phyloP scores from a whole-genome alignment of 30 jellyfish, hydroid and myxozoan species.

The Aurelia coerulea region DNA sequence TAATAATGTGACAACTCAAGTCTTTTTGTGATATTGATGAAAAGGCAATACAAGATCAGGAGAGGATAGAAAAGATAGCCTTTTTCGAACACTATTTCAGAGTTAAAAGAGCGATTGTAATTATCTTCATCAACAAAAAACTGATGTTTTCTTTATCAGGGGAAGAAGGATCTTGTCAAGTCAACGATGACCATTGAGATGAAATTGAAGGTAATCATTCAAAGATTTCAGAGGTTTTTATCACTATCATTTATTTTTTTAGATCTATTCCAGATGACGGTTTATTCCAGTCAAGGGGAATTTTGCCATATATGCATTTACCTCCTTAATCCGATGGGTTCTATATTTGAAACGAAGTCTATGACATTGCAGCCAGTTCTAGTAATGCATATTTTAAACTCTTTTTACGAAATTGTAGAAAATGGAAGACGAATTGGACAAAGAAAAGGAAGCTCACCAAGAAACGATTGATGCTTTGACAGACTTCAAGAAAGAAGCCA shows the following conservation, averaged over 20 bases:
- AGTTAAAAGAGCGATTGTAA: too few relatives aligned
- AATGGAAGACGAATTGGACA: constrained; percentile 41
- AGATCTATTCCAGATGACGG: too few relatives aligned
- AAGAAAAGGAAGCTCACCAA: constrained; percentile 39
- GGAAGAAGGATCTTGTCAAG: constrained; percentile 16
- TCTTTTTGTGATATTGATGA: too few relatives aligned
- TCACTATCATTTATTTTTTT: too few relatives aligned
- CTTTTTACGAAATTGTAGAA: constrained; percentile 10
- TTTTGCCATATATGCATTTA: background rate
- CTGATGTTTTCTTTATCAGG: constrained; percentile 5
- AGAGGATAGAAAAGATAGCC: too few relatives aligned
- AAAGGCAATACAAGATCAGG: too few relatives aligned
- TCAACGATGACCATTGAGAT: constrained; percentile 26
- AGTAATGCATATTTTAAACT: background rate
- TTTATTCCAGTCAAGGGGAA: background rate
- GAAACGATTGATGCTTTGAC: constrained; percentile 36
- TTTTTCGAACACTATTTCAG: too few relatives aligned
- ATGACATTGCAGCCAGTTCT: too few relatives aligned
- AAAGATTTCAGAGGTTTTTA: too few relatives aligned
- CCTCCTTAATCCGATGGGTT: too few relatives aligned
- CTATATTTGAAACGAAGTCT: background rate
- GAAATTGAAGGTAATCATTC: constrained; percentile 9
- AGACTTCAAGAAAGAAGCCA: constrained; percentile 44
- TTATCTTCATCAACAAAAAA: background rate
- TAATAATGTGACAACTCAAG: too few relatives aligned